These are phyloP conservation scores for Pilophorus perplexus DNA, from an alignment of 2,888 invertebrate genomes.

Conservation along the genomic window DNA sequence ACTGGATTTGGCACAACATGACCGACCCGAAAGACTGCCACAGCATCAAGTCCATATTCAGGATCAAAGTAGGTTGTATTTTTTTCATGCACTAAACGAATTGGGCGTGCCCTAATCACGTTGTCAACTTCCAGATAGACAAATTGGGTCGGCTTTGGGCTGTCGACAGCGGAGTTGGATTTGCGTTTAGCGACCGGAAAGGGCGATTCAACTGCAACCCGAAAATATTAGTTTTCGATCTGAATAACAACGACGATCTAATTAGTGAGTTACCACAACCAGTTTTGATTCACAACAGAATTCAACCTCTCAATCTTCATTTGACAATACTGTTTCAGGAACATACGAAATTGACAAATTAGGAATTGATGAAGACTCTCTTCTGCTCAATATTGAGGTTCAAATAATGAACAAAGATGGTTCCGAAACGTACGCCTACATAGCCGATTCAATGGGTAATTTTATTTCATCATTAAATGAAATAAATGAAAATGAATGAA, in stretches of 20 bases:
- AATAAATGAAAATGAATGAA: neutral
- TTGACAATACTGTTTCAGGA: too few relatives aligned
- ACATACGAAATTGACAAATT: constrained; percentile 37
- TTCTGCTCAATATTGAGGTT: constrained; percentile 38
- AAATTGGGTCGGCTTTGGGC: constrained; percentile 42
- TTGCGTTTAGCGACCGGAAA: constrained; percentile 33
- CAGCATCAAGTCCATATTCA: constrained; percentile 37
- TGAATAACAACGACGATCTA: constrained; percentile 35
- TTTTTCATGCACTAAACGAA: too few relatives aligned
- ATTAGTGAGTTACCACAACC: constrained; percentile 31
- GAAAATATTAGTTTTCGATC: constrained; percentile 41
- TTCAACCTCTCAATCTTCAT: too few relatives aligned
- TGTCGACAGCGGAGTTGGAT: constrained; percentile 35
- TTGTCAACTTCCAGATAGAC: constrained; percentile 42
- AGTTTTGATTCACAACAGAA: neutral
- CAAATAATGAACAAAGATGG: constrained; percentile 34
- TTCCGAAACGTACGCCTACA: constrained; percentile 38
- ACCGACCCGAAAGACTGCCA: constrained; percentile 35
- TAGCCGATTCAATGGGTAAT: constrained; percentile 39
- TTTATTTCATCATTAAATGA: neutral
- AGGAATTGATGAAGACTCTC: constrained; percentile 30
- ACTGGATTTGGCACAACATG: constrained; percentile 36
- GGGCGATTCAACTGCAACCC: constrained; percentile 37
- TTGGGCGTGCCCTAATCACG: too few relatives aligned
- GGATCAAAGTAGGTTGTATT: constrained; percentile 38